Evolutionary conservation across 2,113 vertebrate genomes (phyloP).

Genomic region (Galeopterus variegatus): DNA sequence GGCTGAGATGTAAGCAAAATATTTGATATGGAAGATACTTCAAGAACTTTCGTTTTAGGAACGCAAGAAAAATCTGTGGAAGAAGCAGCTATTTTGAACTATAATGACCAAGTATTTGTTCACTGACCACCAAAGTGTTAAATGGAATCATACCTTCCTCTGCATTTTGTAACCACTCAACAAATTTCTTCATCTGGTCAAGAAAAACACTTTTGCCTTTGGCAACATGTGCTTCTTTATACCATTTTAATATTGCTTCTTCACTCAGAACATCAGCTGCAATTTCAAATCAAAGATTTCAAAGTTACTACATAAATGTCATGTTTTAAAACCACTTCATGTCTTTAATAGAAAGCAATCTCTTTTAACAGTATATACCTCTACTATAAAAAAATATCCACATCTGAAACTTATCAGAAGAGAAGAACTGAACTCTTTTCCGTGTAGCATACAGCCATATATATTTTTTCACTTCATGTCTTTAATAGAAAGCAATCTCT

Average conservation of each 20-base stretch:
- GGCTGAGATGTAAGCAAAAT: background rate
- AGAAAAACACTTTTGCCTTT: constrained; percentile 97
- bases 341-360: constrained; percentile 13
- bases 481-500: constrained; percentile 27
- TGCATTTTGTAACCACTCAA: constrained; percentile 96
- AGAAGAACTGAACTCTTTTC: background rate
- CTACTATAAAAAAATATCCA: background rate
- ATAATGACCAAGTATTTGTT: background rate
- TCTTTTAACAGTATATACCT: background rate
- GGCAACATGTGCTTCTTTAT: constrained; percentile 94
- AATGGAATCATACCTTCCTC: constrained; percentile 92
- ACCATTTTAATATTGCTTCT: constrained; percentile 96
- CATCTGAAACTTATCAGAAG: background rate
- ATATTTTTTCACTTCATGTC: no score
- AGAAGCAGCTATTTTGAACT: background rate
- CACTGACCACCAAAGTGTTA: background rate
- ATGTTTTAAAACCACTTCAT: background rate
- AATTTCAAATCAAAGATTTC: constrained; percentile 78
- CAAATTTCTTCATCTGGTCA: constrained; percentile 98
- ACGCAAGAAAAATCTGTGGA: background rate
- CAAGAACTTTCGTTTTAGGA: background rate
- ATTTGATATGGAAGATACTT: background rate
- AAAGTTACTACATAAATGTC: background rate
- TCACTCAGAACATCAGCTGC: constrained; percentile 96
- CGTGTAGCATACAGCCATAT: no score